Percentiles rank a stretch among this genome's conserved stretches.
Evolutionary conservation across 2,797 vertebrate genomes (phyloP).

Genomic region (Sphenopsis melanotis): DNA sequence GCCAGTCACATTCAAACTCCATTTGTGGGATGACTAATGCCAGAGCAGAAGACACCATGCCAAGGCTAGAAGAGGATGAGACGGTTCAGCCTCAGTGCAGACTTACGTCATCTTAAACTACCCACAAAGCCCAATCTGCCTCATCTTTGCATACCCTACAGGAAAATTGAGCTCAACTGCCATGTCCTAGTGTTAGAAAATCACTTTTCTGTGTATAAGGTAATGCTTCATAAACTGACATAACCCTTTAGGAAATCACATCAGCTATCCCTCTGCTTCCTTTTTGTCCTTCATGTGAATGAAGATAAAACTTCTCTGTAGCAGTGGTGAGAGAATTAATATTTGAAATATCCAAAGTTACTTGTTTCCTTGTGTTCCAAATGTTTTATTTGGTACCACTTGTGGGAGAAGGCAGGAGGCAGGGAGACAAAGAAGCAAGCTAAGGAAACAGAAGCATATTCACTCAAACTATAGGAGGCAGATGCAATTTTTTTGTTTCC

Average conservation of each 20-base stretch:
- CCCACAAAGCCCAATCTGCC: neutral
- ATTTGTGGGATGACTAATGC: neutral
- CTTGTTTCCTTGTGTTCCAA: neutral
- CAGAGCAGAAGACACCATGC: neutral
- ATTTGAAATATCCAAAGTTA: neutral
- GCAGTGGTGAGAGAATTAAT: neutral
- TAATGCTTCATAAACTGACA: neutral
- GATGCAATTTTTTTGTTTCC: neutral
- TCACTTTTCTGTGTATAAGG: neutral
- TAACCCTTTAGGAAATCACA: neutral
- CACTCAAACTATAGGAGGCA: neutral
- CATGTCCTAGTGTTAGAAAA: neutral
- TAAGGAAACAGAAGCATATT: neutral
- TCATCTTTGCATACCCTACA: neutral
- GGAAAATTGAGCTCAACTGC: neutral
- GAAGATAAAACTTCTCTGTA: neutral
- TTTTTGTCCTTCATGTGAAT: neutral
- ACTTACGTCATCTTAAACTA: neutral
- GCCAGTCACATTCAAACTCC: neutral
- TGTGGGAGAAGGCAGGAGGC: fast-evolving
- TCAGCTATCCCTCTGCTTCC: neutral
- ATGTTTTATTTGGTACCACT: neutral
- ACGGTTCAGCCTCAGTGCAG: neutral
- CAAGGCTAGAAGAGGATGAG: neutral
- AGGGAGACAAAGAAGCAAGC: neutral